Evolutionary conservation across 2,113 vertebrate genomes (phyloP).

Genomic region (Trichechus manatus): DNA sequence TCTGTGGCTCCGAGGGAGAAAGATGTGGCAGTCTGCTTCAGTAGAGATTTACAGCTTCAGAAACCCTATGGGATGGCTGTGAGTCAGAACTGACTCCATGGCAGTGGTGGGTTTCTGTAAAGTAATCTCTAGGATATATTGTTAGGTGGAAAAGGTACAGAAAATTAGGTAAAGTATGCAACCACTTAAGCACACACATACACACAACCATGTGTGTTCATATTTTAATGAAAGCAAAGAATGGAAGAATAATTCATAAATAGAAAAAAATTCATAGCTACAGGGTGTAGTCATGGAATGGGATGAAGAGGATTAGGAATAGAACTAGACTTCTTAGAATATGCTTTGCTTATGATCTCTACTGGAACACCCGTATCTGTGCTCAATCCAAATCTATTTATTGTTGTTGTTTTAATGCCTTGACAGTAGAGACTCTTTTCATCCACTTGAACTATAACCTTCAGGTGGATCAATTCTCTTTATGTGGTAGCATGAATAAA

Average conservation of each 20-base stretch:
- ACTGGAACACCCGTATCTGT: background rate
- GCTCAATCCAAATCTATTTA: background rate
- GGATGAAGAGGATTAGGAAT: background rate
- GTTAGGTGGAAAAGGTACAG: background rate
- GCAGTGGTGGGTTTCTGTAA: too few species aligned
- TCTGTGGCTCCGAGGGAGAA: too few species aligned
- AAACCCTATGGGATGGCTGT: too few species aligned
- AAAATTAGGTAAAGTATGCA: background rate
- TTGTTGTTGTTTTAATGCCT: background rate
- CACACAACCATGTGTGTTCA: background rate
- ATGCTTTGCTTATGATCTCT: background rate
- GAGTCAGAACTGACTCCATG: too few species aligned
- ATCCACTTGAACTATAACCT: background rate
- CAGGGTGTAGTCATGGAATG: background rate
- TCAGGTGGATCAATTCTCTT: background rate
- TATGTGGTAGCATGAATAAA: background rate
- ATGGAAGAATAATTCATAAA: background rate
- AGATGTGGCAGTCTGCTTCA: too few species aligned
- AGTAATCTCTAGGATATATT: background rate
- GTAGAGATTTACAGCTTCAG: too few species aligned
- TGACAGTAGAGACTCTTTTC: background rate
- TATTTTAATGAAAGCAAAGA: conserved; percentile 34
- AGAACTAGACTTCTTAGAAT: background rate
- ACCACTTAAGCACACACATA: background rate
- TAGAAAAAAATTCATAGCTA: background rate